Evolutionary conservation across 2,113 vertebrate genomes (phyloP).

Genomic region (Muscicapa adusta): DNA sequence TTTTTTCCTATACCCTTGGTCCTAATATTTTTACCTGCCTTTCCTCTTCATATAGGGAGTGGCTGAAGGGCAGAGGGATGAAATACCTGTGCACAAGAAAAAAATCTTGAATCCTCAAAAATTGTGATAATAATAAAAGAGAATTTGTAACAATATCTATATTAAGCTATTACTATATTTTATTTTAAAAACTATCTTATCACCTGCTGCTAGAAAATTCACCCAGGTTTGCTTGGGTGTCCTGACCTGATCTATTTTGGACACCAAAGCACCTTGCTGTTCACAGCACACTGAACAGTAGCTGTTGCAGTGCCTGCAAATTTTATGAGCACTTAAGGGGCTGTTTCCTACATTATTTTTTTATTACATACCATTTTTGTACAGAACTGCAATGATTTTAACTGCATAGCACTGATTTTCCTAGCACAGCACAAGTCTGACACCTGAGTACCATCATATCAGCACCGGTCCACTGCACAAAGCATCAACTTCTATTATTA

Average conservation of each 20-base stretch:
- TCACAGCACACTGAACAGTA: not conserved
- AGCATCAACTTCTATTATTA: slow-evolving; percentile 6
- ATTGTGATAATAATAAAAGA: not conserved
- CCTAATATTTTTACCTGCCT: not conserved
- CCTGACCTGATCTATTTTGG: not conserved
- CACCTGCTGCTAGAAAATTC: not conserved
- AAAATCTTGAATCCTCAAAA: not conserved
- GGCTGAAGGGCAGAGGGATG: not conserved
- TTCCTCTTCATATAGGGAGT: not conserved
- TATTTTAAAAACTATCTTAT: not conserved
- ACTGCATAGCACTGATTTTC: slow-evolving; percentile 26
- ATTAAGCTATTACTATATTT: not conserved
- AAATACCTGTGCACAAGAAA: not conserved
- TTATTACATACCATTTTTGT: slow-evolving; percentile 43
- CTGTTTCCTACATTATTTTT: slow-evolving; percentile 48
- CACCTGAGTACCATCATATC: slow-evolving; percentile 52
- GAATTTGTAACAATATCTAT: not conserved
- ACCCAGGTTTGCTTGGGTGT: not conserved
- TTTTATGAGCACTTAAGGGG: slow-evolving; percentile 46
- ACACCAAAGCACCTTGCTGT: not conserved
- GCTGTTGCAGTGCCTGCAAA: not conserved
- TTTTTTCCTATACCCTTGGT: not conserved
- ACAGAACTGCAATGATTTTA: slow-evolving; percentile 10
- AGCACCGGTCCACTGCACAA: not conserved
- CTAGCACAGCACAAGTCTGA: slow-evolving; percentile 45